These are phyloP conservation scores for Zaprionus davidi DNA, from an alignment of 1,140 invertebrate genomes.

Conservation along the genomic window DNA sequence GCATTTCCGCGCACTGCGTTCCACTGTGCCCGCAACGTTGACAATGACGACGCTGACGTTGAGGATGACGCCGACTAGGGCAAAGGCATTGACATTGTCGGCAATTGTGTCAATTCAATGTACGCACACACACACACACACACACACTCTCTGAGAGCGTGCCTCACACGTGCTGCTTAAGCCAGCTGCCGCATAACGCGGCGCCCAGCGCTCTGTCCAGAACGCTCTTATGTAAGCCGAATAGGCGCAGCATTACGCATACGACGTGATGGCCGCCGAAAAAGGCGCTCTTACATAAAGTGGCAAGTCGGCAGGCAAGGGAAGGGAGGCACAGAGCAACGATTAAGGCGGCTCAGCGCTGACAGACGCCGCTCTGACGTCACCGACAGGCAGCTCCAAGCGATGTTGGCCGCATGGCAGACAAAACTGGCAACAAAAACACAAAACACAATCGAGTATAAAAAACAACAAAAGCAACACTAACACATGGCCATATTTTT, in stretches of 20 bases:
- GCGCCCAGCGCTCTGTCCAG: slow-evolving; percentile 14
- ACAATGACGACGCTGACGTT: slow-evolving; percentile 21
- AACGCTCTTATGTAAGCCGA: slow-evolving; percentile 47
- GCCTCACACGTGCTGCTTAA: slow-evolving; percentile 1
- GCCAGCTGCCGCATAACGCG: background rate
- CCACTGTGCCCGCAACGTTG: slow-evolving; percentile 41
- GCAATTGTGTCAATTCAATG: slow-evolving; percentile 73
- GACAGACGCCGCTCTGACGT: slow-evolving; percentile 1
- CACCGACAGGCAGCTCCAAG: background rate
- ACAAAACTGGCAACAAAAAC: slow-evolving; percentile 4
- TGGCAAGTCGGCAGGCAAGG: background rate
- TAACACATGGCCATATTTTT: slow-evolving; percentile 63
- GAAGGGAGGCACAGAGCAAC: background rate
- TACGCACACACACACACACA: slow-evolving; percentile 26
- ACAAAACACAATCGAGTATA: background rate
- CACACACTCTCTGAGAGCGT: slow-evolving; percentile 15
- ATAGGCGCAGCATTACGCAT: slow-evolving; percentile 44
- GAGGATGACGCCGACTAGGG: slow-evolving; percentile 22
- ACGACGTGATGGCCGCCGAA: slow-evolving; percentile 37
- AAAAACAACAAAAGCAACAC: slow-evolving; percentile 20
- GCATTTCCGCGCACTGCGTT: background rate
- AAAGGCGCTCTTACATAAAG: slow-evolving; percentile 38
- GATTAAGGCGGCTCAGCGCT: background rate
- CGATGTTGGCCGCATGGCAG: background rate
- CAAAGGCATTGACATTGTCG: slow-evolving; percentile 78